A percentile compares a stretch with the other conserved stretches of the same genome.
phyloP scores from a whole-genome alignment of 2,113 vertebrate species.

The Cricetomys ansorgei region DNA sequence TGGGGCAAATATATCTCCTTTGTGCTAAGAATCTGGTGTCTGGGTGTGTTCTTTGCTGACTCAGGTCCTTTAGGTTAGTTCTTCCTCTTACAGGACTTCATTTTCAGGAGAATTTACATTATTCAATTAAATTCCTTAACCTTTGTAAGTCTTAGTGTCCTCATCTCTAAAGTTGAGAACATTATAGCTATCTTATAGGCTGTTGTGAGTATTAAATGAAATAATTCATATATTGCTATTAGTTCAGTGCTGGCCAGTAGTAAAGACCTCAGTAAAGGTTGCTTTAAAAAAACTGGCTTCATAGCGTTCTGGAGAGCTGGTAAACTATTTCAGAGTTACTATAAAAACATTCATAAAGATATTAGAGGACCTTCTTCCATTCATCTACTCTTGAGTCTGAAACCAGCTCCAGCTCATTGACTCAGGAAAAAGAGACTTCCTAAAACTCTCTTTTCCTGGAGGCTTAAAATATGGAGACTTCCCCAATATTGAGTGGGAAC shows the following conservation, averaged over 20 bases:
- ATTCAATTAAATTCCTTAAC: constrained; percentile 15
- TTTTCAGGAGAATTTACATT: neutral
- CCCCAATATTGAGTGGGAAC: neutral
- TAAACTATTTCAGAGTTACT: neutral
- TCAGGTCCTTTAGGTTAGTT: too few species aligned
- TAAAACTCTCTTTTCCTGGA: neutral
- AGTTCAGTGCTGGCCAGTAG: neutral
- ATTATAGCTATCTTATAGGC: neutral
- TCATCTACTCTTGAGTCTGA: constrained; percentile 6
- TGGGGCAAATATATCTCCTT: too few species aligned
- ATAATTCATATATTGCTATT: neutral
- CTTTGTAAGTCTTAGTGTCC: neutral
- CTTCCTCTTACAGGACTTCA: neutral
- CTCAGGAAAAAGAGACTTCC: neutral
- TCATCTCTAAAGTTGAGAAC: neutral
- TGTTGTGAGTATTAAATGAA: neutral
- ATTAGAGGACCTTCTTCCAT: neutral
- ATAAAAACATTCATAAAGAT: neutral
- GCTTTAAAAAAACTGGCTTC: neutral
- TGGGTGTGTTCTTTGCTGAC: too few species aligned
- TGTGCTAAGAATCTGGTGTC: too few species aligned
- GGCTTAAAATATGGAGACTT: neutral
- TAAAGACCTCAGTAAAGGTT: neutral
- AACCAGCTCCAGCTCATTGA: neutral
- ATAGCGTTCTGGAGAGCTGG: constrained; percentile 26